A percentile compares a stretch with the other conserved stretches of the same genome.
Conservation (phyloP, 2,888 invertebrate species). For the Zygothrica quintamaculata region DNA sequence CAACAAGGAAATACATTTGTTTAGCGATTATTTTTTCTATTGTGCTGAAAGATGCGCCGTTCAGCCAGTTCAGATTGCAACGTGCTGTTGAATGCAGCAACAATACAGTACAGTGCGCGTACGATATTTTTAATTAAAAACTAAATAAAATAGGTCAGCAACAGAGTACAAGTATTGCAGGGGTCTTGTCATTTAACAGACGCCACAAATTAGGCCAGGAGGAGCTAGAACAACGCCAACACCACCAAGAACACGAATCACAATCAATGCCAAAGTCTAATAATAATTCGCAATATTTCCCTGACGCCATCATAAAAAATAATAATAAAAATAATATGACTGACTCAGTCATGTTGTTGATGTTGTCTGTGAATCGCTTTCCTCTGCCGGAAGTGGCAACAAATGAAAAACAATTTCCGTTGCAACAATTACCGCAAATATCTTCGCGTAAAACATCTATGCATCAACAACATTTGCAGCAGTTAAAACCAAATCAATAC, state of each 20-base stretch:
- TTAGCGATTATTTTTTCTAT: constrained; percentile 35
- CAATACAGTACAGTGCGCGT: constrained; percentile 31
- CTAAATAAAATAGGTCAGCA: constrained; percentile 65
- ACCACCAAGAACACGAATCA: constrained; percentile 14
- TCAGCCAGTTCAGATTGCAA: constrained; percentile 66
- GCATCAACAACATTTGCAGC: constrained; percentile 15
- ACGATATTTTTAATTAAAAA: constrained; percentile 23
- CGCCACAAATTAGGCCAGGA: constrained; percentile 13
- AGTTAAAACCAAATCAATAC: background rate
- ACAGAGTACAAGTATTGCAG: constrained; percentile 38
- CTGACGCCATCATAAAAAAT: constrained; percentile 49
- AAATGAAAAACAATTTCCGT: constrained; percentile 57
- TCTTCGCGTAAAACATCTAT: constrained; percentile 10
- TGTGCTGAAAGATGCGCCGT: constrained; percentile 57
- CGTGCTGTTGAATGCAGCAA: constrained; percentile 68
- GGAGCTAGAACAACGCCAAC: constrained; percentile 13
- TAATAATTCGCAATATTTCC: constrained; percentile 58
- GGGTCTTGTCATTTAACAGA: constrained; percentile 36
- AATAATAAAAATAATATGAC: constrained; percentile 46
- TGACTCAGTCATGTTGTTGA: constrained; percentile 60
- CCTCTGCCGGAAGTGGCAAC: constrained; percentile 58
- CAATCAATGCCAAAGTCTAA: constrained; percentile 43
- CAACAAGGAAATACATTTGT: constrained; percentile 45
- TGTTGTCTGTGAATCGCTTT: constrained; percentile 22
- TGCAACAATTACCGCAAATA: constrained; percentile 23